phyloP scores from a whole-genome alignment of 2,113 vertebrate species.

The Cyanistes caeruleus region DNA sequence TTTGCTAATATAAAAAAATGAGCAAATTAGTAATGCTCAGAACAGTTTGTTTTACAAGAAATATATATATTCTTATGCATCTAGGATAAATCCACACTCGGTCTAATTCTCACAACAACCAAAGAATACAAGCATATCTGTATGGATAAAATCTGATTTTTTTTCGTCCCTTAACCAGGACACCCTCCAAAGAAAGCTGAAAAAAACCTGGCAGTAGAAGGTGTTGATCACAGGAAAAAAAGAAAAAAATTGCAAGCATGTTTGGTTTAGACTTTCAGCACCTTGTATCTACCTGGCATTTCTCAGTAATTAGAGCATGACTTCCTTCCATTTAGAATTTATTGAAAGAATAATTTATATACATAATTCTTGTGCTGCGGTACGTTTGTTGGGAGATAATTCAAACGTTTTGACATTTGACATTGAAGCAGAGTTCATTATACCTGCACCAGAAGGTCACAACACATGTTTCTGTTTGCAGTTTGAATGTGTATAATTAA shows the following conservation, averaged over 20 bases:
- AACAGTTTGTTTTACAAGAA: not conserved
- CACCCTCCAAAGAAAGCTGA: rapidly evolving
- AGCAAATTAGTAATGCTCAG: not conserved
- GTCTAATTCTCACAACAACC: not conserved
- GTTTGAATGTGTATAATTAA: not conserved
- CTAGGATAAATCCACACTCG: not conserved
- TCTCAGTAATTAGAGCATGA: not conserved
- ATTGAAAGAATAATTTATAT: not conserved
- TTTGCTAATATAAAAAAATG: not conserved
- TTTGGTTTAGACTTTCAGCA: not conserved
- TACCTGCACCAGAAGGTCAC: not conserved
- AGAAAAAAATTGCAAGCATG: not conserved
- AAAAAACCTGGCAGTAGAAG: not conserved
- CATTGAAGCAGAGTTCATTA: not conserved
- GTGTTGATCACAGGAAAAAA: not conserved
- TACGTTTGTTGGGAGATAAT: not conserved
- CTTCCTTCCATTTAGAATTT: not conserved
- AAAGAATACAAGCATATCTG: not conserved
- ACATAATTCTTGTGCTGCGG: not conserved
- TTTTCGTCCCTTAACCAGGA: not conserved
- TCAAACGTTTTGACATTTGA: not conserved
- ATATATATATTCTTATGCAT: not conserved
- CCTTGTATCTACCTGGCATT: not conserved
- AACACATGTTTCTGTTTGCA: not conserved
- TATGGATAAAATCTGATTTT: not conserved